Evolutionary conservation across 2,113 vertebrate species (phyloP), one percentile per base, ranked within the genome.

Genomic region (Myrmecobius fasciatus): DNA sequence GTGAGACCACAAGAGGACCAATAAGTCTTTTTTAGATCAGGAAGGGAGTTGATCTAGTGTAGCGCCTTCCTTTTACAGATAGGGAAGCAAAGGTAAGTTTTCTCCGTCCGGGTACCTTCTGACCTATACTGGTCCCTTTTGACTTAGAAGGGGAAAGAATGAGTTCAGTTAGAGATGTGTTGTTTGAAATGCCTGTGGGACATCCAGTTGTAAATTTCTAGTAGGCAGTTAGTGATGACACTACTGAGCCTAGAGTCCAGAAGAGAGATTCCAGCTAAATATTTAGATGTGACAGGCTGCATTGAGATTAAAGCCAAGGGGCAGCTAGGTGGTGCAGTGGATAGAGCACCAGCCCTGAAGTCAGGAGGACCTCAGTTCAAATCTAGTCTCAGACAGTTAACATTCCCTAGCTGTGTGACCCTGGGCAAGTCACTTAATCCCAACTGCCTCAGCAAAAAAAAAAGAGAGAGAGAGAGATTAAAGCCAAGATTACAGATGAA

Each of bases 1-100:
- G 98, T 98, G 90, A 9, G 93, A 96, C 52, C 67, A 0, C 47
- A 8, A 31, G 3, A n/a, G 14, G n/a, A 14, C 25, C 20, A 17
- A 22, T 0, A 2, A 36, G 6, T 83, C n/a, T 22, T 83, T 17
- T 22, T 43, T 43, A 83, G 67, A 83, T 22, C 1, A 43, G n/a
- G 17, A 83, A 75, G n/a, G 67, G 11, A 25, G 28, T 53, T 7
- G 43, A 36, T n/a, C 53, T 43, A 4, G 1, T 90, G 53, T 24
- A 8, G 0, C 3, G n/a, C 0, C 26, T 1, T 0, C 49, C 22
- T 75, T 75, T 75, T 75, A n/a, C 36, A 75, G 12, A 75, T 75
- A 20, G n/a, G 14, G 14, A 75, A 75, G n/a, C 67, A 75, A 14
- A 75, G 67, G 17, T 75, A n/a, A 75, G 12, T 75, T n/a, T 75